Percentiles rank a stretch among this genome's conserved stretches.
Evolutionary conservation across 2,888 invertebrate species (phyloP).

Genomic region (Galerucella nymphaeae): DNA sequence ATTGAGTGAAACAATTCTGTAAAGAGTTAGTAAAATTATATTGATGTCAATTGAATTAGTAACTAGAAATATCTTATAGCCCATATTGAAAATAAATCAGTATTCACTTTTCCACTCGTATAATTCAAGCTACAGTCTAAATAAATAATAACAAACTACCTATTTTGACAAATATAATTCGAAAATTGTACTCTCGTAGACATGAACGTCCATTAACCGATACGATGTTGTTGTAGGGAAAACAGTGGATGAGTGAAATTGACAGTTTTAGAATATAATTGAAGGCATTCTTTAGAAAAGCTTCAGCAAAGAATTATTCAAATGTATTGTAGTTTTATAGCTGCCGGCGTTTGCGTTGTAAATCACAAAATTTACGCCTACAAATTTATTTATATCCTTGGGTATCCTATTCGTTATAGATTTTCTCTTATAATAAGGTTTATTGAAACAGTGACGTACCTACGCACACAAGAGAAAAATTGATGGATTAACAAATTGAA

Average conservation of each 20-base stretch:
- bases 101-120: too few species aligned
- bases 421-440: conserved; percentile 29
- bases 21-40: too few species aligned
- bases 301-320: conserved; percentile 13
- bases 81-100: too few species aligned
- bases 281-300: not conserved
- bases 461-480: too few species aligned
- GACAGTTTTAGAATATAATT: conserved; percentile 15
- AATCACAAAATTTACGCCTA: conserved; percentile 35
- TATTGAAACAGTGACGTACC: conserved; percentile 1
- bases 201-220: not conserved
- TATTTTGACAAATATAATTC: not conserved
- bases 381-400: conserved; percentile 27
- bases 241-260: not conserved
- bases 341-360: conserved; percentile 20
- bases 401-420: conserved; percentile 30
- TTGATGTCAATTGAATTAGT: too few species aligned
- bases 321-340: conserved; percentile 19
- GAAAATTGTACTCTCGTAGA: not conserved
- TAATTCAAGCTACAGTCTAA: too few species aligned
- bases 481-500: too few species aligned
- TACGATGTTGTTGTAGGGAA: not conserved
- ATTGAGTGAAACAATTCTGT: too few species aligned
- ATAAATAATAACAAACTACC: not conserved
- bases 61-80: too few species aligned